phyloP scores from a whole-genome alignment of 2,797 vertebrate genomes.

The Tapirus indicus region DNA sequence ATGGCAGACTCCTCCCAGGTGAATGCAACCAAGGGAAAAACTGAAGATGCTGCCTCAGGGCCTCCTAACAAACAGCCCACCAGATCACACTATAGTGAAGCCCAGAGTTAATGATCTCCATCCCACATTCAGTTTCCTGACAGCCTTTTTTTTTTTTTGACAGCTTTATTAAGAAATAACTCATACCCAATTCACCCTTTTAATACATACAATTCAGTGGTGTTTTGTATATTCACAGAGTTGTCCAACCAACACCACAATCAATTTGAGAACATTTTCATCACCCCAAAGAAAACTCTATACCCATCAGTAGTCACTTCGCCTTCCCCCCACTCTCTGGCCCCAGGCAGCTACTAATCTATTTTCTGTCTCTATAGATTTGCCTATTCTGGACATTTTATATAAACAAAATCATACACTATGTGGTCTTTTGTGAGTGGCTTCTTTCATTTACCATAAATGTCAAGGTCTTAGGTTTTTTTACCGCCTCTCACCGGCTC shows the following conservation, averaged over 20 bases:
- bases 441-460: conserved; percentile 40
- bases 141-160: background rate
- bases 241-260: background rate
- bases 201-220: background rate
- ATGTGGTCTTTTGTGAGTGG: conserved; percentile 15
- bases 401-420: conserved; percentile 37
- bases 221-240: background rate
- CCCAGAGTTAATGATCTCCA: background rate
- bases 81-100: background rate
- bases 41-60: background rate
- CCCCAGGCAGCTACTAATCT: background rate
- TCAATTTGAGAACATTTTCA: conserved; percentile 41
- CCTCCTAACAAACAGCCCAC: background rate
- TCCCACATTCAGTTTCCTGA: background rate
- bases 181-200: background rate
- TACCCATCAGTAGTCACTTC: background rate
- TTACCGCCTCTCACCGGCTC: background rate
- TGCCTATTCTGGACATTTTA: conserved; percentile 35
- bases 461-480: conserved; percentile 19
- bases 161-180: conserved; percentile 9
- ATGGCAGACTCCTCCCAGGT: background rate
- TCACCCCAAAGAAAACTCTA: background rate
- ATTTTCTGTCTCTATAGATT: conserved; percentile 34
- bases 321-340: background rate
- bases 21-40: background rate